Evolutionary conservation across 92 coral and sea anemone species (phyloP), one percentile per base, ranked within the genome.

Genomic region (Nematostella vectensis): DNA sequence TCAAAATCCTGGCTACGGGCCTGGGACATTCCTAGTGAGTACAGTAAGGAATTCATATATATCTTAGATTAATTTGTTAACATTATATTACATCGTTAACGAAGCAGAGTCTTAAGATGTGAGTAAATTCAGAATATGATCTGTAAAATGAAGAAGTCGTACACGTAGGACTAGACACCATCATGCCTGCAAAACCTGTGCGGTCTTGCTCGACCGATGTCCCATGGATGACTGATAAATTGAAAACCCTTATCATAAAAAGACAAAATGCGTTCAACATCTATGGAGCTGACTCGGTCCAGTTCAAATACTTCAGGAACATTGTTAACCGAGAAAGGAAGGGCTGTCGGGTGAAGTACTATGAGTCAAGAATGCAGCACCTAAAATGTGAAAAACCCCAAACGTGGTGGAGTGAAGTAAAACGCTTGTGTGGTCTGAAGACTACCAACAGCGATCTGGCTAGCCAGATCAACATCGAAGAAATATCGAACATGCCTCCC

Each of bases 151-250:
- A n/a, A n/a, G n/a, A n/a, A n/a, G n/a, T n/a, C n/a, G n/a, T n/a
- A n/a, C n/a, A n/a, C n/a, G n/a, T n/a, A n/a, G n/a, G n/a, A n/a
- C 57, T 71, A 19, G 78, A 71, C 30, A 31, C 65, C 74, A 53
- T 72, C 45, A 66, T 29, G 75, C 75, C 76, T 19, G n/a, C 66
- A 19, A 55, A 72, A 47, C 65, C 59, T 44, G 79, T 72, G 57
- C 79, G 79, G 47, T 42, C 55, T 29, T 54, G 66, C 49, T 55
- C 75, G 57, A 65, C 47, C 16, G 67, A 72, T 43, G 43, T 59
- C 50, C 75, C 79, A 50, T 72, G 75, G 79, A 66, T 72, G 75
- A 72, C 79, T 55, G 57, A 62, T 28, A 65, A 67, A 43, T 63
- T 72, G 16, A 72, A 72, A 53, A 55, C 75, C 23, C 18, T 45